Evolutionary conservation across 2,888 invertebrate genomes (phyloP), one percentile per base, ranked within the genome.

Genomic region (Euphydryas editha): DNA sequence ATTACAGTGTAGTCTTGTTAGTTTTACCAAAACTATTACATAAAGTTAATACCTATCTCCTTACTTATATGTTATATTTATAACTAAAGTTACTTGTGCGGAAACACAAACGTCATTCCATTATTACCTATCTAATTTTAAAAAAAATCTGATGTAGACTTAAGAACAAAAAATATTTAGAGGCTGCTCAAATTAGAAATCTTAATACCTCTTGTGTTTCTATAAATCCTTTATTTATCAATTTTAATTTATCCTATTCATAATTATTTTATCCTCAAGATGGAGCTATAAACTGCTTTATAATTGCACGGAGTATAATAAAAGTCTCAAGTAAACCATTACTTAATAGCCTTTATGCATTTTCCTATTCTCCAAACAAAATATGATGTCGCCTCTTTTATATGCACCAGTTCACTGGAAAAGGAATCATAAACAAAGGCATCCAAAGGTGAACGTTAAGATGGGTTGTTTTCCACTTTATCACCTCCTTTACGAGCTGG

Each of bases 401-500:
- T 70, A 67, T 49, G 44, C 69, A 73, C 59, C 57, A 61, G 61
- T 62, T 70, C 77, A 75, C 75, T 81, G 76, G 75, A 79, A 80
- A 77, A 78, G 76, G 76, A 73, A 76, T 76, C 78, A 80, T 81
- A 81, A 81, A 82, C 75, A 76, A 75, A 76, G 75, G 76, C 71
- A 75, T 79, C 77, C 73, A 73, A 73, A 78, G 78, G 80, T 78
- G 80, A 81, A 76, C 77, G 80, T 74, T 81, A 78, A 76, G 79
- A 79, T 77, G 76, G 79, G 75, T 79, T 76, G 77, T 78, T 76
- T 76, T 77, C 72, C 76, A 59, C 84, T 86, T 87, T 86, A 87
- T 85, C 81, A 80, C 82, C 76, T 72, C 76, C 73, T 86, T 86
- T 86, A 87, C 78, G 82, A 79, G 78, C 72, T 81, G 70, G 60